Percentiles rank a stretch among this genome's conserved stretches.
Conservation (phyloP, 2,113 vertebrate species). For the Mastomys natalensis region DNA sequence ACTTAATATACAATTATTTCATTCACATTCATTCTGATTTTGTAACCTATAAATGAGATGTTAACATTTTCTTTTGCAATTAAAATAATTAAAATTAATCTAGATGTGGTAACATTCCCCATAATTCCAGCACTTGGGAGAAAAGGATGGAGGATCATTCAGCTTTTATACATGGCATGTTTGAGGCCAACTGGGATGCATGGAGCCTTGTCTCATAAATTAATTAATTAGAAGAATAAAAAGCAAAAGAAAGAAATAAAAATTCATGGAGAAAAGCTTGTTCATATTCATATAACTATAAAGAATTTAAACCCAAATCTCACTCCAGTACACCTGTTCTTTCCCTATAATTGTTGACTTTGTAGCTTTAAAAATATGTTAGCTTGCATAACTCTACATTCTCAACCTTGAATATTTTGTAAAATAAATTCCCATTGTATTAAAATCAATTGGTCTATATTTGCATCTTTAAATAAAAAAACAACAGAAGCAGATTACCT, state of each 20-base stretch:
- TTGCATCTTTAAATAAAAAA: neutral
- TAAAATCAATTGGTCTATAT: neutral
- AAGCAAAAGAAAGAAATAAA: neutral
- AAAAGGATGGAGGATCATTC: neutral
- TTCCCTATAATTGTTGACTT: neutral
- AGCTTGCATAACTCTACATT: neutral
- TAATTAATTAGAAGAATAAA: neutral
- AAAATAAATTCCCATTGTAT: neutral
- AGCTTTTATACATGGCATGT: no score
- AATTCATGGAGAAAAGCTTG: neutral
- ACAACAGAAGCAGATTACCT: neutral
- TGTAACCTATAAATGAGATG: neutral
- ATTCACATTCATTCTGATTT: conserved; percentile 23
- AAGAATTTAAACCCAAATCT: neutral
- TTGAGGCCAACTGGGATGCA: neutral
- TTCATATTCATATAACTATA: neutral
- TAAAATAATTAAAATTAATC: neutral
- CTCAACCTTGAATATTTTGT: conserved; percentile 10
- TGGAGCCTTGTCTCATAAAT: neutral
- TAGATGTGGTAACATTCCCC: neutral
- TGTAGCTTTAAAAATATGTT: neutral
- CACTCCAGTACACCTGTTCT: neutral
- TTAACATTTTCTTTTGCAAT: conserved; percentile 8
- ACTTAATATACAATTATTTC: neutral
- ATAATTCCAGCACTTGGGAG: neutral